A percentile compares a stretch with the other conserved stretches of the same genome.
Evolutionary conservation across 2,797 vertebrate genomes (phyloP).

Genomic region (Epinephelus awoara): DNA sequence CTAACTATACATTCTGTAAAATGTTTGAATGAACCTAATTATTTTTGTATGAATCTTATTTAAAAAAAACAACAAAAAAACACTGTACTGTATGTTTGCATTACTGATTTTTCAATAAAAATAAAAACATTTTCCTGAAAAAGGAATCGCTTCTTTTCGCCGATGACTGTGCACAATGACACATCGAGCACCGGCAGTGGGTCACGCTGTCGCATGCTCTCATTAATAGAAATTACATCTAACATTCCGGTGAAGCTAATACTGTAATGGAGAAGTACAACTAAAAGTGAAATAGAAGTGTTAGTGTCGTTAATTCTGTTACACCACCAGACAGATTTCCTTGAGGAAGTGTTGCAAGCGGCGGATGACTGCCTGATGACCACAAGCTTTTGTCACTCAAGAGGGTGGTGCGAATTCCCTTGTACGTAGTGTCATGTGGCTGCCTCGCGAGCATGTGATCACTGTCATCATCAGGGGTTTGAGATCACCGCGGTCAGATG

Average conservation of each 20-base stretch:
- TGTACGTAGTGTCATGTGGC: constrained; percentile 47
- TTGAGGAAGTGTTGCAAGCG: constrained; percentile 53
- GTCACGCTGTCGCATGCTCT: background rate
- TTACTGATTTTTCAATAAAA: constrained; percentile 53
- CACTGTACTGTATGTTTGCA: background rate
- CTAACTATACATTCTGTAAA: background rate
- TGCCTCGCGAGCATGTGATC: constrained; percentile 51
- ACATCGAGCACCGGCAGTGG: background rate
- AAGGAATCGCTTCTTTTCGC: background rate
- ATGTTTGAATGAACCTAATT: background rate
- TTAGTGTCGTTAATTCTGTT: background rate
- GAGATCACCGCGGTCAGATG: background rate
- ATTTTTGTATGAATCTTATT: constrained; percentile 49
- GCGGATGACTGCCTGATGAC: constrained; percentile 12
- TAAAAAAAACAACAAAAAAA: background rate
- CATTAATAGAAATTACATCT: background rate
- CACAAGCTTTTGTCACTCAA: background rate
- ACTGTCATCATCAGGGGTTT: background rate
- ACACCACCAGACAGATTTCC: constrained; percentile 27
- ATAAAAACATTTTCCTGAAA: background rate
- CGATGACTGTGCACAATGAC: background rate
- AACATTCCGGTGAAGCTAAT: constrained; percentile 21
- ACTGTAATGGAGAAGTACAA: constrained; percentile 51
- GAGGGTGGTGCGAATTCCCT: constrained; percentile 3
- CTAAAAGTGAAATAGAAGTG: constrained; percentile 57